phyloP scores from a whole-genome alignment of 2,113 vertebrate genomes.

The Sinosuthora webbiana region DNA sequence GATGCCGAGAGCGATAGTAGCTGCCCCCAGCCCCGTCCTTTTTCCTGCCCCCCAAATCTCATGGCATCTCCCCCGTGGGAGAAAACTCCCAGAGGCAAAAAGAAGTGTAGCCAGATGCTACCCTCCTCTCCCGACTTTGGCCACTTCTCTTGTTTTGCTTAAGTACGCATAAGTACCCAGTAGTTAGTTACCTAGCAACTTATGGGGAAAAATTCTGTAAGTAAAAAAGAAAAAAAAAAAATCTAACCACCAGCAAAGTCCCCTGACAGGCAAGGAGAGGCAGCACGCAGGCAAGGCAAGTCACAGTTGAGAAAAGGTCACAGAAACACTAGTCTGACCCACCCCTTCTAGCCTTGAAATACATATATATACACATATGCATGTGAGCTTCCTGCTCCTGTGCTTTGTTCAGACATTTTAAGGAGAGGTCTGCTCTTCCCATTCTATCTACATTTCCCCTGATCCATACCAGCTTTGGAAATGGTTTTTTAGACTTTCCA shows the following conservation, averaged over 20 bases:
- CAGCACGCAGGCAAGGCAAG: constrained; percentile 16
- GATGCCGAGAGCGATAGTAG: background rate
- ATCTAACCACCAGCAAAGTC: background rate
- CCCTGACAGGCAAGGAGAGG: background rate
- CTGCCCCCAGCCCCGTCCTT: background rate
- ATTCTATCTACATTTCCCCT: background rate
- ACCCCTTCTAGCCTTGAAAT: background rate
- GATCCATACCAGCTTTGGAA: background rate
- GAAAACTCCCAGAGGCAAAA: background rate
- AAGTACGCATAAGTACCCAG: background rate
- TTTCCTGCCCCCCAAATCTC: background rate
- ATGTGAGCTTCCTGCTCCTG: background rate
- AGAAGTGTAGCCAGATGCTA: background rate
- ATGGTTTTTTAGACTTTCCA: background rate
- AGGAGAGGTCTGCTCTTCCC: background rate
- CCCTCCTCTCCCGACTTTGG: background rate
- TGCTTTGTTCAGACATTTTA: background rate
- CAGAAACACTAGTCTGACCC: background rate
- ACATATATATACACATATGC: background rate
- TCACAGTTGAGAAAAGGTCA: constrained; percentile 7
- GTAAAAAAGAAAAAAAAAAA: background rate
- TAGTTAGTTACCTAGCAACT: background rate
- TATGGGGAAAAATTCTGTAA: background rate
- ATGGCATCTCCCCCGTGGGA: background rate
- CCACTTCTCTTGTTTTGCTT: background rate